Conservation (phyloP, 1,140 invertebrate genomes). For the Drosophila truncata region DNA sequence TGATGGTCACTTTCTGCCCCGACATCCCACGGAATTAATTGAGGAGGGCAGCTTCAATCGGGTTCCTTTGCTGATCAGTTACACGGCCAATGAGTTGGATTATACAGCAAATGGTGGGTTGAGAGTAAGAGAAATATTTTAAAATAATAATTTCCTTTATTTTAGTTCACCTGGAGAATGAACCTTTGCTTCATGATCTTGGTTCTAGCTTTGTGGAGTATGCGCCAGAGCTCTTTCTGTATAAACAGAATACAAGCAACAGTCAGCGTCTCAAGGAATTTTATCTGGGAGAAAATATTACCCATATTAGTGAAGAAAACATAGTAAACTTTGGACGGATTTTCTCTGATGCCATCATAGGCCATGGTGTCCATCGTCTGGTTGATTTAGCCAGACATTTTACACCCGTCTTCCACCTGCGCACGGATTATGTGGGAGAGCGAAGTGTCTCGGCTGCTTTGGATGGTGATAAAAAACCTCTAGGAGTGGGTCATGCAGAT, state of each 20-base stretch:
- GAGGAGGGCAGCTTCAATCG: slow-evolving; percentile 86
- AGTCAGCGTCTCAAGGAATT: slow-evolving; percentile 42
- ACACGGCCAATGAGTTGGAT: slow-evolving; percentile 89
- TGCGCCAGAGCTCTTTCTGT: slow-evolving; percentile 73
- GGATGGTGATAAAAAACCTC: slow-evolving; percentile 1
- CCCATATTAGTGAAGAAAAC: slow-evolving; percentile 31
- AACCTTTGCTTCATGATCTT: slow-evolving; percentile 63
- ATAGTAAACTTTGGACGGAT: slow-evolving; percentile 57
- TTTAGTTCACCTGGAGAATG: slow-evolving; percentile 55
- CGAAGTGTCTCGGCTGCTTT: slow-evolving; percentile 29
- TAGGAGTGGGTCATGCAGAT: slow-evolving; percentile 87
- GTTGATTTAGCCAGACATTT: slow-evolving; percentile 85
- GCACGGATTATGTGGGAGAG: slow-evolving; percentile 83
- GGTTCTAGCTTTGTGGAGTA: slow-evolving; percentile 60
- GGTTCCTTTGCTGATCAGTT: slow-evolving; percentile 88
- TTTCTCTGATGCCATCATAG: slow-evolving; percentile 86
- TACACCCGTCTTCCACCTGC: slow-evolving; percentile 86
- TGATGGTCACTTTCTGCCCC: slow-evolving; percentile 55
- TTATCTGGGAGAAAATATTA: slow-evolving; percentile 46
- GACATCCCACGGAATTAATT: slow-evolving; percentile 87
- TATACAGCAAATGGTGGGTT: slow-evolving; percentile 85
- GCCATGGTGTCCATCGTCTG: slow-evolving; percentile 86
- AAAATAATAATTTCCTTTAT: background rate
- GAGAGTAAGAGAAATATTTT: background rate
- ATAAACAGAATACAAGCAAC: slow-evolving; percentile 53